Percentiles rank a stretch among this genome's conserved stretches.
Conservation (phyloP, 2,888 invertebrate species). For the Antitype chi region DNA sequence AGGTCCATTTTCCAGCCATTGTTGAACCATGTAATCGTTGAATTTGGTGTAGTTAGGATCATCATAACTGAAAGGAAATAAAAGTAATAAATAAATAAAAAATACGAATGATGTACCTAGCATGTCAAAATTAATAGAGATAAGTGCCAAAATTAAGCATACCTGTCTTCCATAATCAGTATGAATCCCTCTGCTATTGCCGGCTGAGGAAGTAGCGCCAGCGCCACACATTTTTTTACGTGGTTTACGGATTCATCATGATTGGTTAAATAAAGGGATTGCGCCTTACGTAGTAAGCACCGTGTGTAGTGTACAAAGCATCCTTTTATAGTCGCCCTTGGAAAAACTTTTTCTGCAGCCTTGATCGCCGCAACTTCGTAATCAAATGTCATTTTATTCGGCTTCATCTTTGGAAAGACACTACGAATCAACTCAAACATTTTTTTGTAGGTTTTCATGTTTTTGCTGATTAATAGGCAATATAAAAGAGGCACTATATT, state of each 20-base stretch:
- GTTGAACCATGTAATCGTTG: too few species aligned
- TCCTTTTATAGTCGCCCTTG: slow-evolving; percentile 1
- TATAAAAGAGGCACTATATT: slow-evolving; percentile 6
- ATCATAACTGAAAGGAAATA: slow-evolving; percentile 3
- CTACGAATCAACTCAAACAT: slow-evolving; percentile 1
- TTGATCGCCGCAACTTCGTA: slow-evolving; percentile 2
- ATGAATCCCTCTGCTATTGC: too few species aligned
- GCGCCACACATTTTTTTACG: too few species aligned
- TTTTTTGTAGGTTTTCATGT: slow-evolving; percentile 4
- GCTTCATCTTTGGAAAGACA: slow-evolving; percentile 2
- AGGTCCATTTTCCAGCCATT: too few species aligned
- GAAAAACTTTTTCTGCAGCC: too few species aligned
- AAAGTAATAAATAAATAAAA: slow-evolving; percentile 3
- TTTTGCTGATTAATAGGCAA: slow-evolving; percentile 5
- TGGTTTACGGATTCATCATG: slow-evolving; percentile 6
- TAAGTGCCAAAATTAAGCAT: slow-evolving; percentile 1
- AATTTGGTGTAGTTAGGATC: slow-evolving; percentile 5
- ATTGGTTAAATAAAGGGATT: slow-evolving; percentile 2
- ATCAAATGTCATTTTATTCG: slow-evolving; percentile 5
- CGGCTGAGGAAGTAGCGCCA: too few species aligned
- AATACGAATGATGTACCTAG: slow-evolving; percentile 3
- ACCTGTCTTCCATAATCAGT: background rate
- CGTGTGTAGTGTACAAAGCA: slow-evolving; percentile 5
- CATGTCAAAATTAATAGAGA: slow-evolving; percentile 3
- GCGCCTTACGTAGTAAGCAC: slow-evolving; percentile 4